Conservation (phyloP, 2,888 invertebrate species). For the Epistrophe grossulariae region DNA sequence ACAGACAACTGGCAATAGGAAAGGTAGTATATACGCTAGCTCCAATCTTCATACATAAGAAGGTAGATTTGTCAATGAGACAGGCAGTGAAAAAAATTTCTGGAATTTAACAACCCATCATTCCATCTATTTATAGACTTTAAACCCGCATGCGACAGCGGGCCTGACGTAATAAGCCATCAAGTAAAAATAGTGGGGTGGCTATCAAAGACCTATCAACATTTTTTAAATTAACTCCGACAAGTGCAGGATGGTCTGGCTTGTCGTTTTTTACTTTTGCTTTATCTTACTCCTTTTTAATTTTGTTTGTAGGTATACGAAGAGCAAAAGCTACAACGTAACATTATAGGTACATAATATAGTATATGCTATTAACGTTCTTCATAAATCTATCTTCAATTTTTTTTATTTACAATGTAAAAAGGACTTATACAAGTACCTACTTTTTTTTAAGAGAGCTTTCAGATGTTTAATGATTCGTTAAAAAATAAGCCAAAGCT, state of each 20-base stretch:
- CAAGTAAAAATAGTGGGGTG: background rate
- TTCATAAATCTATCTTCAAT: background rate
- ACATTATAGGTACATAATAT: background rate
- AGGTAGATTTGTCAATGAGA: no score
- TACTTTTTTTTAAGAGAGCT: background rate
- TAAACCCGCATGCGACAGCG: background rate
- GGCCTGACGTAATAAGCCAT: background rate
- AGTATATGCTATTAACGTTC: no score
- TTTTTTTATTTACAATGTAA: background rate
- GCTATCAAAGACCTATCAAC: background rate
- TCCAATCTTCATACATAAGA: background rate
- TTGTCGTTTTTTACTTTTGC: background rate
- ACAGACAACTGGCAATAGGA: no score
- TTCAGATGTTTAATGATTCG: background rate
- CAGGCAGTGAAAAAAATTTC: no score
- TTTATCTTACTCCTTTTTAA: background rate
- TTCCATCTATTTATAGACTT: background rate
- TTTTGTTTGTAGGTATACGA: background rate
- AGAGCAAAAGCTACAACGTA: background rate
- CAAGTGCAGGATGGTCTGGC: background rate
- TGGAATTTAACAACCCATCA: background rate
- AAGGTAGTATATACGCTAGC: no score
- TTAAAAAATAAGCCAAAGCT: background rate
- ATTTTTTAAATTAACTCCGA: background rate
- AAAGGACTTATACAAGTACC: background rate